Evolutionary conservation across 2,888 invertebrate genomes (phyloP), one percentile per base, ranked within the genome.

Genomic region (Endotricha flammealis): DNA sequence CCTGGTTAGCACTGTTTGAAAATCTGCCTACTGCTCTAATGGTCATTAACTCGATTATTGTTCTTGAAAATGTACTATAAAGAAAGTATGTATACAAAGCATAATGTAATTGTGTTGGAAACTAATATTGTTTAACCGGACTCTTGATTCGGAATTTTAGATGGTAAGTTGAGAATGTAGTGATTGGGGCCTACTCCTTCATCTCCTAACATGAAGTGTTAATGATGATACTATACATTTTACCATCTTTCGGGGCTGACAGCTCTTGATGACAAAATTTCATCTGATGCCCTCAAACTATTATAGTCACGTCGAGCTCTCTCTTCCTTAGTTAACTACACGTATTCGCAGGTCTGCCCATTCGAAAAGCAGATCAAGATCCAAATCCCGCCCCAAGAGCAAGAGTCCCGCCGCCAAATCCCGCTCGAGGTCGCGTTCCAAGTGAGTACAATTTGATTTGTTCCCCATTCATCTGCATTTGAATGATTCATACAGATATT

Each of bases 391-490:
- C 29, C 90, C 89, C 32, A 92, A 91, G 82, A 91, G 90, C 67
- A 94, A 93, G 87, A 93, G 93, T 32, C 92, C 92, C 28, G 93
- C 90, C 10, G 89, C 91, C 36, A 94, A 94, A 69, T 94, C 94
- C 20, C 90, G 92, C 40, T 94, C 93, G 24, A 87, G 92, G 39
- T 93, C 94, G 22, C 90, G 92, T 44, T 94, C 94, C 51, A 92
- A 92, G 92, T 92, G 73, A 90, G 91, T 89, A 53, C n/a, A n/a
- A n/a, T n/a, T n/a, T n/a, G n/a, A n/a, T n/a, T n/a, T n/a, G n/a
- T n/a, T n/a, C n/a, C n/a, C n/a, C n/a, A n/a, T n/a, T n/a, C n/a
- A n/a, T n/a, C n/a, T n/a, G n/a, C n/a, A n/a, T n/a, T n/a, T n/a
- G n/a, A n/a, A n/a, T n/a, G n/a, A n/a, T n/a, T n/a, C n/a, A n/a